phyloP scores from a whole-genome alignment of 2,113 vertebrate species.

The Castor canadensis region DNA sequence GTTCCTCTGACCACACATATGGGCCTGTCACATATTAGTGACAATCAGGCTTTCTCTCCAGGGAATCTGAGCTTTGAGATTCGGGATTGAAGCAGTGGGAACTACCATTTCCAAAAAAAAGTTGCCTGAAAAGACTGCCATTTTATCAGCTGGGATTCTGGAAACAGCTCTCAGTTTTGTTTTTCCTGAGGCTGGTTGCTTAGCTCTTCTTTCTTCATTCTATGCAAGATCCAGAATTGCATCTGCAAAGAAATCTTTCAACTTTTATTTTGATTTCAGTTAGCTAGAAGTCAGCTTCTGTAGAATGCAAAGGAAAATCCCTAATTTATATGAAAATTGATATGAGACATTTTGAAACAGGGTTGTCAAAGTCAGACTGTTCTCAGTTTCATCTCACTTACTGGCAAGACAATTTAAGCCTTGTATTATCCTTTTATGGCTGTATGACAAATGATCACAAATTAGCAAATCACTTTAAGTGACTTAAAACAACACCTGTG shows the following conservation, averaged over 20 bases:
- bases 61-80: not conserved
- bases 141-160: not conserved
- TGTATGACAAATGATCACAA: not conserved
- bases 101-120: not conserved
- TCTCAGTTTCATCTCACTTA: not conserved
- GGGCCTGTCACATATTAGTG: no score
- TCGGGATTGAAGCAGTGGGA: not conserved
- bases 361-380: not conserved
- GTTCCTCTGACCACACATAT: not conserved
- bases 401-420: not conserved
- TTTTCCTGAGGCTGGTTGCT: not conserved
- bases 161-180: not conserved
- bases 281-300: not conserved
- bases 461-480: not conserved
- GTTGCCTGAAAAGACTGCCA: not conserved
- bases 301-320: not conserved
- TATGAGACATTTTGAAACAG: not conserved
- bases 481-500: not conserved
- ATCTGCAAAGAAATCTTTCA: constrained; percentile 22
- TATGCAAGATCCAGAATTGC: not conserved
- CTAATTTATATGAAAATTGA: not conserved
- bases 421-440: not conserved
- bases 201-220: not conserved
- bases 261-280: not conserved
- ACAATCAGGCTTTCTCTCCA: not conserved